Evolutionary conservation across 2,888 invertebrate species (phyloP).

Genomic region (Nephrotoma guestfalica): DNA sequence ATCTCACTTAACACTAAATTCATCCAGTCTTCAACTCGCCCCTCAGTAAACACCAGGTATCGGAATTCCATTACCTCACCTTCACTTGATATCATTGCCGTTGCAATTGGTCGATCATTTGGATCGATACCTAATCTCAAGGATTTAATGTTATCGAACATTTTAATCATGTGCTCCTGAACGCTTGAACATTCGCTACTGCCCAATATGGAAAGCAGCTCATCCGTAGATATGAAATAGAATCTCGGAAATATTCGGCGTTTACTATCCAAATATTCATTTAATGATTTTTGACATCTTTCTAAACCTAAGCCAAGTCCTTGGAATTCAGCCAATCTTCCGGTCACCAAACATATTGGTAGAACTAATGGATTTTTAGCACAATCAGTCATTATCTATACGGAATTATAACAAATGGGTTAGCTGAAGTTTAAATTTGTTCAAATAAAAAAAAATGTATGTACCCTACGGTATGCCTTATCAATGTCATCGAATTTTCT

Average conservation of each 20-base stretch:
- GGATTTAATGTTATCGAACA: slow-evolving; percentile 82
- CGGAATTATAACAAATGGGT: slow-evolving; percentile 3
- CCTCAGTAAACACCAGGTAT: slow-evolving; percentile 52
- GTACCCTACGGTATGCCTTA: slow-evolving; percentile 56
- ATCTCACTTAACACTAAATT: slow-evolving; percentile 70
- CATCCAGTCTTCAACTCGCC: slow-evolving; percentile 89
- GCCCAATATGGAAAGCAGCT: slow-evolving; percentile 75
- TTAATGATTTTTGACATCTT: slow-evolving; percentile 80
- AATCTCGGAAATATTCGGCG: slow-evolving; percentile 79
- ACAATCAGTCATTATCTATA: slow-evolving; percentile 71
- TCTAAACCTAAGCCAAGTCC: slow-evolving; percentile 61
- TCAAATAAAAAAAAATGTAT: slow-evolving; percentile 6
- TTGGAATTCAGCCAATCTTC: slow-evolving; percentile 61
- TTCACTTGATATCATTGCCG: slow-evolving; percentile 78
- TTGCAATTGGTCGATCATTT: slow-evolving; percentile 50
- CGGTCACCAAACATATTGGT: slow-evolving; percentile 58
- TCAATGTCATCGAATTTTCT: slow-evolving; percentile 84
- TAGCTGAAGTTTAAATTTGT: too few species aligned
- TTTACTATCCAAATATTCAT: slow-evolving; percentile 80
- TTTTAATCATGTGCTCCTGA: slow-evolving; percentile 89
- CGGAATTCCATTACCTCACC: slow-evolving; percentile 78
- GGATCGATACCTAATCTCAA: slow-evolving; percentile 53
- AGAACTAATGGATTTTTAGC: slow-evolving; percentile 66
- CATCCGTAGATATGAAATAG: slow-evolving; percentile 89
- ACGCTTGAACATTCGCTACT: slow-evolving; percentile 71